Percentiles rank a stretch among this genome's conserved stretches.
These are phyloP conservation scores for Tupiocoris notatus DNA, from an alignment of 2,888 invertebrate species.

Conservation along the genomic window DNA sequence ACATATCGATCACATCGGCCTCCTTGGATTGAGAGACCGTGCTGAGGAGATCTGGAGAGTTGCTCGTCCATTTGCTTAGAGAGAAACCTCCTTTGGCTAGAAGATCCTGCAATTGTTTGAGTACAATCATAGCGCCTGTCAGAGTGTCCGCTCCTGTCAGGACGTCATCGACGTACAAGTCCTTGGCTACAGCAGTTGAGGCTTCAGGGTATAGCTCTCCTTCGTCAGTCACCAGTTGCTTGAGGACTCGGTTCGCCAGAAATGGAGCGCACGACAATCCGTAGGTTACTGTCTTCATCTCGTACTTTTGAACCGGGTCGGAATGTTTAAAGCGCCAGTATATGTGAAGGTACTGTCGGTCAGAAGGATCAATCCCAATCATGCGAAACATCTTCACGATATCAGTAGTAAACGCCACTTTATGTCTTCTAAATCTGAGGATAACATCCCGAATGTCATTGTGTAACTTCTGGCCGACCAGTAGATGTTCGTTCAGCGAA, in stretches of 20 bases:
- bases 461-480: constrained; percentile 22
- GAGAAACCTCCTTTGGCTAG: constrained; percentile 43
- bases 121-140: constrained; percentile 45
- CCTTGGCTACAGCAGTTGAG: constrained; percentile 37
- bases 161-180: constrained; percentile 50
- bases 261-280: constrained; percentile 19
- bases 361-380: background rate
- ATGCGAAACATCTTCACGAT: constrained; percentile 26
- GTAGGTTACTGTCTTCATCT: constrained; percentile 29
- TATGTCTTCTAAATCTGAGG: constrained; percentile 18
- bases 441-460: constrained; percentile 4
- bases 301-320: constrained; percentile 1
- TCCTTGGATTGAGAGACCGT: background rate
- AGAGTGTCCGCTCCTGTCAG: constrained; percentile 45
- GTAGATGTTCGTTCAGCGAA: constrained; percentile 24
- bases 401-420: constrained; percentile 6
- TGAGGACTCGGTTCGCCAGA: constrained; percentile 29
- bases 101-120: constrained; percentile 45
- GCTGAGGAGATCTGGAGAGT: constrained; percentile 17
- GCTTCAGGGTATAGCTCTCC: constrained; percentile 44
- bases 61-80: constrained; percentile 49
- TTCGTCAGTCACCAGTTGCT: constrained; percentile 48
- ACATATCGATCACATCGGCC: constrained; percentile 6
- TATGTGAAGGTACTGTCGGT: constrained; percentile 4
- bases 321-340: background rate